These are phyloP conservation scores for Eristalinus sepulchralis DNA, from an alignment of 2,888 invertebrate genomes.

Conservation along the genomic window DNA sequence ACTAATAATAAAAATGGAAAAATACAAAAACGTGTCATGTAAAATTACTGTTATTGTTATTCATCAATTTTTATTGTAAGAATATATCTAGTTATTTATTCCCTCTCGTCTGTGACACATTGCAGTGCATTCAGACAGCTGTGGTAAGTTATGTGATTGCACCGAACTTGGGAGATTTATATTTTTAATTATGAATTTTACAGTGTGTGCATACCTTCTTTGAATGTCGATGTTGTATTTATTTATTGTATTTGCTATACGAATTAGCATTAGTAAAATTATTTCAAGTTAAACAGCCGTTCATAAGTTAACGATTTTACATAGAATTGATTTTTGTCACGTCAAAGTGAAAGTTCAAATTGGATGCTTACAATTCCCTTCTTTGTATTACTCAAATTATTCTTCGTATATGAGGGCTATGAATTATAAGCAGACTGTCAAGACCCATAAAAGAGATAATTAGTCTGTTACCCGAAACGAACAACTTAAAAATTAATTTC, in stretches of 20 bases:
- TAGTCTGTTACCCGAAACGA: no score
- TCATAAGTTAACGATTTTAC: no score
- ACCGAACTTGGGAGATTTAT: conserved; percentile 25
- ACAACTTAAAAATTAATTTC: no score
- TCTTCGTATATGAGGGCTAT: no score
- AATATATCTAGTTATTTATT: conserved; percentile 38
- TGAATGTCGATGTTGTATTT: background rate
- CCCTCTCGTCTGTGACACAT: conserved; percentile 36
- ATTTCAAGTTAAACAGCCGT: no score
- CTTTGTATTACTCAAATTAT: no score
- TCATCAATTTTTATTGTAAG: conserved; percentile 69
- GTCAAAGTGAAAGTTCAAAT: no score
- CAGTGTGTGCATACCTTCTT: background rate
- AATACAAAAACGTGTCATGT: conserved; percentile 30
- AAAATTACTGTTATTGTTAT: conserved; percentile 69
- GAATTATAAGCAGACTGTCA: no score
- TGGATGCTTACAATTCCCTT: no score
- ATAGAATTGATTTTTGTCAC: no score
- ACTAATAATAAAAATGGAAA: conserved; percentile 5
- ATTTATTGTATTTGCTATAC: no score
- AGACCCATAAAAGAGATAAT: no score
- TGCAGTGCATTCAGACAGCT: conserved; percentile 23
- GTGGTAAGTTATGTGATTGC: conserved; percentile 15
- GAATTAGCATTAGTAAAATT: background rate
- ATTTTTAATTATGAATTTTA: conserved; percentile 30